These are phyloP conservation scores for Euura lappo DNA, from an alignment of 1,140 invertebrate genomes.

Conservation along the genomic window DNA sequence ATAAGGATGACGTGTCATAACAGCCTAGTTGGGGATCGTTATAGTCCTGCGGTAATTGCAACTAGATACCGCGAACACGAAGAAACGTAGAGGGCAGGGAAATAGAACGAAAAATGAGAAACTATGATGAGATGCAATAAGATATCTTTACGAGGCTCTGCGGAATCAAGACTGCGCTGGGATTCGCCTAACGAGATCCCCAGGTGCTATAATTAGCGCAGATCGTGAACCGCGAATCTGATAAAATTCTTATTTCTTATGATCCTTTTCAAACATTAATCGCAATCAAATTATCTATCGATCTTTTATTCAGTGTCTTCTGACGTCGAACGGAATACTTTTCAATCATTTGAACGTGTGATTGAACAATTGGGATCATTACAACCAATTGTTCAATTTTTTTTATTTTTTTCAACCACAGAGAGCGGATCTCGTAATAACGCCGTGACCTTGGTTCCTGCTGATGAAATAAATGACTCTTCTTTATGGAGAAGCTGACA, in stretches of 20 bases:
- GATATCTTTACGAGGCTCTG: not conserved
- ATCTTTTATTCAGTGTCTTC: too few species aligned
- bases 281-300: not conserved
- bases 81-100: not conserved
- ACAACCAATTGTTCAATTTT: not conserved
- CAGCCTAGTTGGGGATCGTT: too few species aligned
- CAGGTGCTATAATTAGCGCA: not conserved
- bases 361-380: constrained; percentile 3
- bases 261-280: not conserved
- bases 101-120: not conserved
- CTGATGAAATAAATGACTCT: not conserved
- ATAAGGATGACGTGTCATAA: too few species aligned
- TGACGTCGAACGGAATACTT: not conserved
- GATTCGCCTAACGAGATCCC: not conserved
- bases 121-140: not conserved
- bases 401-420: not conserved
- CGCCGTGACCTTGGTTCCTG: not conserved
- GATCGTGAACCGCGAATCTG: too few species aligned
- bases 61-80: not conserved
- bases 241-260: too few species aligned
- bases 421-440: not conserved
- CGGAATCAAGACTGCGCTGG: not conserved
- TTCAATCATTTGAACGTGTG: not conserved
- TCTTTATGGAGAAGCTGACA: too few species aligned
- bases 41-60: not conserved